A percentile compares a stretch with the other conserved stretches of the same genome.
Evolutionary conservation across 2,797 vertebrate species (phyloP).

Genomic region (Alcedo atthis): DNA sequence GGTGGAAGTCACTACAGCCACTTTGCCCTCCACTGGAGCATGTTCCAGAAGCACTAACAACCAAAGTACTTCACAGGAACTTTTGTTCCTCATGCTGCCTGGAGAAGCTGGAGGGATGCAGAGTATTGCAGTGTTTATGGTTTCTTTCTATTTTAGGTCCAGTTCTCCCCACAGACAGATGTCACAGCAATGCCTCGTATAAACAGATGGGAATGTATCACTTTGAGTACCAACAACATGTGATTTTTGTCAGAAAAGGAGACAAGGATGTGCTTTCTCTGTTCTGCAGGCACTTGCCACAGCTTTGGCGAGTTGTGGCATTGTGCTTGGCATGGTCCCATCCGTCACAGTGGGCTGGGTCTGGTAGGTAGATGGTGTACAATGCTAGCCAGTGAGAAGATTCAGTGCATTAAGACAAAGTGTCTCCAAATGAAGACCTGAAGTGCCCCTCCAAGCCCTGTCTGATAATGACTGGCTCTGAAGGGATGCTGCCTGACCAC

Average conservation of each 20-base stretch:
- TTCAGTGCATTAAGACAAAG: conserved; percentile 16
- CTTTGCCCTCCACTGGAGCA: conserved; percentile 33
- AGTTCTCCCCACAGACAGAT: not conserved
- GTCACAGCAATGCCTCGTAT: not conserved
- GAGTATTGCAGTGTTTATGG: not conserved
- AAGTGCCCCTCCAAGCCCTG: not conserved
- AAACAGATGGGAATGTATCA: not conserved
- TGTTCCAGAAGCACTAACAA: conserved; percentile 13
- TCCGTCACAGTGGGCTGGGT: conserved; percentile 60
- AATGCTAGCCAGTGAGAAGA: not conserved
- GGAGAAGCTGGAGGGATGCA: conserved; percentile 6
- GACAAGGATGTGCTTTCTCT: not conserved
- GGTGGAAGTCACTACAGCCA: not conserved
- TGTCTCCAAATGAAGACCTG: not conserved
- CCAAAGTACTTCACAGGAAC: conserved; percentile 45
- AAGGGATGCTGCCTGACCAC: not conserved
- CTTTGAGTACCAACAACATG: not conserved
- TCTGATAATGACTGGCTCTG: not conserved
- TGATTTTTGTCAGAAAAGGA: conserved; percentile 16
- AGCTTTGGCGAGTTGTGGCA: not conserved
- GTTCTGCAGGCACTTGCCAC: not conserved
- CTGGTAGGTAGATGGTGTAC: conserved; percentile 32
- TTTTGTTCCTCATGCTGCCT: not conserved
- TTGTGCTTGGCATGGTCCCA: not conserved
- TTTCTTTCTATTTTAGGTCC: not conserved